Base-by-base conservation (phyloP, 2,888 invertebrate species). In the Diadegma fenestrale region DNA sequence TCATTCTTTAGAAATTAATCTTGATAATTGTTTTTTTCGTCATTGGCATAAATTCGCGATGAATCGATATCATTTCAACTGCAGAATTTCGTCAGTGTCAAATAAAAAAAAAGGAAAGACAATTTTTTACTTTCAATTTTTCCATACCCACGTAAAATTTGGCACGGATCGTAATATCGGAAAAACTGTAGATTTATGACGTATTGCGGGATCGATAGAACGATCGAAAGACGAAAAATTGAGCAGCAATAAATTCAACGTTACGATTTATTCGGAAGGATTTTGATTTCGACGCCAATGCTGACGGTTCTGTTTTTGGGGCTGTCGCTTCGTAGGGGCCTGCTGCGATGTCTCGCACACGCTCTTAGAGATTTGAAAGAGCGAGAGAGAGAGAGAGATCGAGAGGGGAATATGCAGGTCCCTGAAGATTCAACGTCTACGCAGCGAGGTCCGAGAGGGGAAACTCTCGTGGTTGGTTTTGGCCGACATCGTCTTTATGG, bases 251-350 rank as follows among this genome's bases (percentile, higher is more conserved):
- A 69, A 51, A 43, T 30, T 2, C 37, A 19, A 22, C 3, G 12
- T 26, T 8, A 22, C 3, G 7, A 17, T 8, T 10, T 71, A 51
- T 51, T 71, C 26, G 12, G 37, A 26, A n/a, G 1, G 41, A 41
- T n/a, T 43, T 54, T 37, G n/a, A 48, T 68, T 37, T 73, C 78
- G 80, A 84, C 83, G 83, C 83, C 86, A 86, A 63, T 84, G 84
- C 61, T 61, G 41, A 37, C 45, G 22, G 7, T 48, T 48, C 45
- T 75, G 61, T 61, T 75, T 69, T 69, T 51, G 69, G 51, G 72
- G 48, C 63, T 72, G 54, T 58, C 54, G 54, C 26, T 37, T 37
- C 26, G 54, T 26, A 58, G 22, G 54, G 26, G 30, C 63, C 37
- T 37, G 17, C 63, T 64, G 54, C 54, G 33, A 63, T n/a, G 37